Base-by-base conservation (phyloP, 2,113 vertebrate genomes). In the Amphiprion ocellaris region DNA sequence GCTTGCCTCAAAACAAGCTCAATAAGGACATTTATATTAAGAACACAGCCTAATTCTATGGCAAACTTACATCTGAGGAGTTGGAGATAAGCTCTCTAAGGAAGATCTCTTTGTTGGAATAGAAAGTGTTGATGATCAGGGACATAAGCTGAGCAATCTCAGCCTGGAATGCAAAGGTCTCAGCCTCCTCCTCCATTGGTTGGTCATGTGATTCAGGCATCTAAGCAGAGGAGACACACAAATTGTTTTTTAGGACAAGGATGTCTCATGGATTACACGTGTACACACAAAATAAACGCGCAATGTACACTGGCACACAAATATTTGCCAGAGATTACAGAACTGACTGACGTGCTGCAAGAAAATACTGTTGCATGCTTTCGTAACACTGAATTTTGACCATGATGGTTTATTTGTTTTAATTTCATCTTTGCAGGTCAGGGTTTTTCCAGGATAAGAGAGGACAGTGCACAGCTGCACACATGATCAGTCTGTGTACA, bases 141-240 rank as follows among this genome's bases (percentile, higher is more conserved):
- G 95, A 96, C 95, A 96, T 96, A 44, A 96, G 82, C 92, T 96
- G 95, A 87, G 95, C 95, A 14, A 96, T 96, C 92, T 96, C 95
- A 89, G 95, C 95, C 92, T 96, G 95, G 69, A 96, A 96, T 33
- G 95, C 95, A 70, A 96, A 96, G 56, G 95, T 96, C 90, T 96
- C 95, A 1, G 82, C 75, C 44, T 95, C 95, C 26, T 96, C 95
- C 85, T 95, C 95, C 95, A 95, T 95, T 23, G 87, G 79, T 78
- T 93, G 91, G 41, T 89, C 87, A 0, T 84, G 78, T 52, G 87
- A 82, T 82, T 95, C 95, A 58, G 94, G 94, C 95, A 96, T 96
- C 95, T 96, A 63, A 60, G 50, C n/a, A 74, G 4, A 67, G 33
- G 5, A 10, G 23, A 64, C 9, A 63, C 37, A 75, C 33, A 0